Evolutionary conservation across 2,888 invertebrate genomes (phyloP).

Genomic region (Dorcus parallelipipedus): DNA sequence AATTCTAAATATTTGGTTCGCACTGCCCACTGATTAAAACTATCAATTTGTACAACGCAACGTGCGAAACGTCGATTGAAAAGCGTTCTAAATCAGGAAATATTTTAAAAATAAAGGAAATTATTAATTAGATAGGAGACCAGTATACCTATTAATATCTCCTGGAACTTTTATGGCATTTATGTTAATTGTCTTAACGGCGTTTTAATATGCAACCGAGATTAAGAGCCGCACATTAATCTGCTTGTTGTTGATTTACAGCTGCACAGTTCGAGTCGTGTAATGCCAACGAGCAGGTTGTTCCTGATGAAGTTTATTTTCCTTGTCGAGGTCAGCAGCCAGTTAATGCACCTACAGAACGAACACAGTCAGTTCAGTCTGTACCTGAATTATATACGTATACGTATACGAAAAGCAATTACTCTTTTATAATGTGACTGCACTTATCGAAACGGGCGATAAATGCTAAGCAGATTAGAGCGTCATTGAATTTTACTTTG

Average conservation of each 20-base stretch:
- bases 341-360: not conserved
- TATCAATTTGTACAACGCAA: too few relatives aligned
- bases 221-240: not conserved
- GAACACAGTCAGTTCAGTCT: not conserved
- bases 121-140: too few relatives aligned
- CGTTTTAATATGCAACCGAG: not conserved
- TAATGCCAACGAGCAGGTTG: not conserved
- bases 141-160: too few relatives aligned
- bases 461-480: not conserved
- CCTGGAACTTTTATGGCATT: not conserved
- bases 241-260: not conserved
- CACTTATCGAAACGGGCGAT: not conserved
- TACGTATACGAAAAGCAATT: not conserved
- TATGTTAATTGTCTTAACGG: not conserved
- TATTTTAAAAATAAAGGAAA: too few relatives aligned
- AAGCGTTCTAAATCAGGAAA: too few relatives aligned
- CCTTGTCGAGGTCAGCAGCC: constrained; percentile 2
- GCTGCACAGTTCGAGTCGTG: not conserved
- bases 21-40: too few relatives aligned
- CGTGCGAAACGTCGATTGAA: too few relatives aligned
- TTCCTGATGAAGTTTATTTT: not conserved
- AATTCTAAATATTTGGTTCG: too few relatives aligned
- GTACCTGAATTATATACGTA: not conserved
- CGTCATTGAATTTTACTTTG: not conserved
- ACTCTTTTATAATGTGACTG: not conserved